Evolutionary conservation across 92 coral and sea anemone genomes (phyloP), one percentile per base, ranked within the genome.

Genomic region (Bergia puertoricense): DNA sequence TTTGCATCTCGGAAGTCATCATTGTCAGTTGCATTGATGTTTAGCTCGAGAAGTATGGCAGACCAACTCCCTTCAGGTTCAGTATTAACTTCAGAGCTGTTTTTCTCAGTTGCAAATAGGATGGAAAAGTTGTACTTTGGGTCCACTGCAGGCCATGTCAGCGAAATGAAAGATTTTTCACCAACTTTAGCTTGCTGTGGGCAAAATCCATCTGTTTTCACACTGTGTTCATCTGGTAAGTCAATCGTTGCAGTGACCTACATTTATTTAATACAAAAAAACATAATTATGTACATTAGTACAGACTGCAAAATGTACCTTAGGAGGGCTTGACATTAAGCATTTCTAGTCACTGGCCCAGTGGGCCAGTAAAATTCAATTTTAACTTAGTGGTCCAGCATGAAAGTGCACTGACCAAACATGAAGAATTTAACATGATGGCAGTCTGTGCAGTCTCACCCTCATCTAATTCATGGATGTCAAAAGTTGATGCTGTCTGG

Each of bases 111-210:
- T 2, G 41, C 15, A 56, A 80, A 80, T 16, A 80, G 20, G 23
- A 80, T 51, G 51, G 85, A 50, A 80, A 80, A 80, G 69, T 56
- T 80, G 46, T 80, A 80, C 13, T 80, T 80, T 8, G 85, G 85
- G 15, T 80, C 68, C 23, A 10, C 73, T 37, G 40, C 45, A 37
- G 85, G 85, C 85, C 85, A 80, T 2, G 45, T 38, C 30, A 80
- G 36, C 2, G 85, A 80, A 51, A 80, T 80, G 40, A 62, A 80
- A 22, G 85, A 80, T 57, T 7, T 1, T 51, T 80, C 42, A 7
- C 44, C 67, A 37, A 15, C 5, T 9, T 16, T 6, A 15, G 73
- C 5, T 2, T 80, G n/a, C 5, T 56, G 85, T 2, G 38, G 72
- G 30, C 85, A 80, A 37, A 30, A 80, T 13, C 85, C 85, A 37